phyloP scores from a whole-genome alignment of 2,888 invertebrate species.

The Tridacna gigas region DNA sequence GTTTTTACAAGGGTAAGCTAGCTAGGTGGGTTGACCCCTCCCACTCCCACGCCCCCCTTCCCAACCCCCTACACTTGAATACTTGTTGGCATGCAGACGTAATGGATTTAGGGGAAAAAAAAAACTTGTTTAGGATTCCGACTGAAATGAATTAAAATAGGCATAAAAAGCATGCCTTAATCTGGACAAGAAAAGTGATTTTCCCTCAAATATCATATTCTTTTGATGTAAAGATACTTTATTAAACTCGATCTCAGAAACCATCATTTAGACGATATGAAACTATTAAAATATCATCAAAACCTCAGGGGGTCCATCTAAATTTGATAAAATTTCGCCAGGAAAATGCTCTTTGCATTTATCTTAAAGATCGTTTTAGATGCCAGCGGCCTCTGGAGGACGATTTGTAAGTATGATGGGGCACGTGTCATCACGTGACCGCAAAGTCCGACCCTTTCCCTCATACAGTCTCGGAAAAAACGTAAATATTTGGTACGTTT shows the following conservation, averaged over 20 bases:
- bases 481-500: no score
- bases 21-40: no score
- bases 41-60: no score
- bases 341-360: conserved; percentile 23
- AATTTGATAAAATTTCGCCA: conserved; percentile 25
- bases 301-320: conserved; percentile 17
- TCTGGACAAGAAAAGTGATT: background rate
- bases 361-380: conserved; percentile 4
- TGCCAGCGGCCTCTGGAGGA: conserved; percentile 3
- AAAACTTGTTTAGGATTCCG: no score
- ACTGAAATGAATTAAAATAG: no score
- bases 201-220: conserved; percentile 1
- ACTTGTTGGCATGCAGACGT: no score
- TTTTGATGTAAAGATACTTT: conserved; percentile 25
- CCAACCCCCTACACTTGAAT: no score
- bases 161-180: background rate
- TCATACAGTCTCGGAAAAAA: no score
- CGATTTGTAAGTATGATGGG: conserved; percentile 13
- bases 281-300: conserved; percentile 27
- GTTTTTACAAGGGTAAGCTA: no score
- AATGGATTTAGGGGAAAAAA: no score
- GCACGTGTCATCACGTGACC: conserved; percentile 23
- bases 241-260: conserved; percentile 15
- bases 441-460: background rate
- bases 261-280: conserved; percentile 5